Evolutionary conservation across 2,797 vertebrate species (phyloP).

Genomic region (Danio jaintianensis): DNA sequence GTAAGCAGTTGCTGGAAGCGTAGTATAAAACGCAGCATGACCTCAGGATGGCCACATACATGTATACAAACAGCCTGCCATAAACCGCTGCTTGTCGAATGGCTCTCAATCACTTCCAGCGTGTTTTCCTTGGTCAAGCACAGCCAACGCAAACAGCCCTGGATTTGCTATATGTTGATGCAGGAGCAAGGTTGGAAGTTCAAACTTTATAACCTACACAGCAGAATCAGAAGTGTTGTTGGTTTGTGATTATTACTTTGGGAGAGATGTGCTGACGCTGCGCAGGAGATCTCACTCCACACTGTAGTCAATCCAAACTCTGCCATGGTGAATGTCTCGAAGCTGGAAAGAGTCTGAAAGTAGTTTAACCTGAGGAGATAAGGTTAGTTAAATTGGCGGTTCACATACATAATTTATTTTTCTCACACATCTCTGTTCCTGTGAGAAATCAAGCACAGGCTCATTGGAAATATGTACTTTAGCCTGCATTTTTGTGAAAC

Average conservation of each 20-base stretch:
- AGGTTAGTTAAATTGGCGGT: conserved; percentile 45
- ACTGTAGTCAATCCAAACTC: neutral
- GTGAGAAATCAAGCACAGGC: conserved; percentile 1
- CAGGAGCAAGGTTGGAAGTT: conserved; percentile 39
- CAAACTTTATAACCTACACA: conserved; percentile 43
- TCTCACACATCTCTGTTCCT: conserved; percentile 3
- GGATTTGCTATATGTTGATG: conserved; percentile 31
- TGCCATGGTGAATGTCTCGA: neutral
- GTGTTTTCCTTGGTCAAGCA: conserved; percentile 48
- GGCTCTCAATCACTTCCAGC: conserved; percentile 28
- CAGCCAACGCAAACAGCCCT: conserved; percentile 49
- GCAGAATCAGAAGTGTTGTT: conserved; percentile 14
- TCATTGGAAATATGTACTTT: conserved; percentile 23
- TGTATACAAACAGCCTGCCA: conserved; percentile 37
- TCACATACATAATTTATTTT: neutral
- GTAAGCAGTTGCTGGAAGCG: conserved; percentile 7
- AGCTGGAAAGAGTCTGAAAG: neutral
- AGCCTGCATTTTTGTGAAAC: too few species aligned
- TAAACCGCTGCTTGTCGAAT: conserved; percentile 46
- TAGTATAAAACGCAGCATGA: neutral
- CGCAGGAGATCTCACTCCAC: conserved; percentile 55
- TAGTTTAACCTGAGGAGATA: conserved; percentile 1
- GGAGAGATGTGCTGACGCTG: conserved; percentile 60
- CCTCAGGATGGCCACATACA: conserved; percentile 47
- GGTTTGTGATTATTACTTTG: conserved; percentile 59